Conservation (phyloP, 2,888 invertebrate genomes). For the Psylliodes chrysocephalus region DNA sequence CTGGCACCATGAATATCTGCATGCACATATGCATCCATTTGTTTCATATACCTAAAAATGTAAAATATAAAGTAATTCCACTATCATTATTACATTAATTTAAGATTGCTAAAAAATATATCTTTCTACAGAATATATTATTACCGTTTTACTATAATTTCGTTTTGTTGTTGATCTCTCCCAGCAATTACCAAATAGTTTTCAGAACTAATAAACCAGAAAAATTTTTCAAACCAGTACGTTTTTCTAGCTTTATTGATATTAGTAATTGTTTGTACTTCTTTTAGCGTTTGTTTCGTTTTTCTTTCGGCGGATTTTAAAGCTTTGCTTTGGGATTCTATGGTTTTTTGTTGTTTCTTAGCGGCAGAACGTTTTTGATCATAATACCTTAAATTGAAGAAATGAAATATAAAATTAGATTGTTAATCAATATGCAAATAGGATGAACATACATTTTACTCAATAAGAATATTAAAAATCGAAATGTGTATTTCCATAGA, state of each 20-base stretch:
- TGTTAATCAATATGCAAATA: neutral
- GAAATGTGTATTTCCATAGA: no score
- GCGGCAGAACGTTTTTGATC: slow-evolving; percentile 90
- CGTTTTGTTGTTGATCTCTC: slow-evolving; percentile 98
- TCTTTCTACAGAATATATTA: no score
- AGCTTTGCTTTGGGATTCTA: slow-evolving; percentile 93
- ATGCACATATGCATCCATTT: slow-evolving; percentile 94
- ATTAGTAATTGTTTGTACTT: slow-evolving; percentile 87
- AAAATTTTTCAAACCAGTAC: slow-evolving; percentile 99
- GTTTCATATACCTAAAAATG: slow-evolving; percentile 74
- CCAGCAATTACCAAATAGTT: slow-evolving; percentile 95
- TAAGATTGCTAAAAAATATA: no score
- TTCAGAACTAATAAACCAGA: slow-evolving; percentile 98
- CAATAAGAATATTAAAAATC: no score
- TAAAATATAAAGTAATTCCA: no score
- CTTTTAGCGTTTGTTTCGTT: slow-evolving; percentile 92
- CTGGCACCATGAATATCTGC: slow-evolving; percentile 95
- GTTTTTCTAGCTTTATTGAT: slow-evolving; percentile 94
- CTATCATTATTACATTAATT: no score
- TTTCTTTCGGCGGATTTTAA: slow-evolving; percentile 95
- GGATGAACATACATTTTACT: no score
- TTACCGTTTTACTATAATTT: slow-evolving; percentile 91
- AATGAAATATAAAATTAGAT: neutral
- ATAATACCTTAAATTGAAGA: slow-evolving; percentile 80
- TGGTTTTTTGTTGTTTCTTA: slow-evolving; percentile 94